Percentiles rank a stretch among this genome's conserved stretches.
Evolutionary conservation across 2,113 vertebrate species (phyloP).

Genomic region (Hassar affinis): DNA sequence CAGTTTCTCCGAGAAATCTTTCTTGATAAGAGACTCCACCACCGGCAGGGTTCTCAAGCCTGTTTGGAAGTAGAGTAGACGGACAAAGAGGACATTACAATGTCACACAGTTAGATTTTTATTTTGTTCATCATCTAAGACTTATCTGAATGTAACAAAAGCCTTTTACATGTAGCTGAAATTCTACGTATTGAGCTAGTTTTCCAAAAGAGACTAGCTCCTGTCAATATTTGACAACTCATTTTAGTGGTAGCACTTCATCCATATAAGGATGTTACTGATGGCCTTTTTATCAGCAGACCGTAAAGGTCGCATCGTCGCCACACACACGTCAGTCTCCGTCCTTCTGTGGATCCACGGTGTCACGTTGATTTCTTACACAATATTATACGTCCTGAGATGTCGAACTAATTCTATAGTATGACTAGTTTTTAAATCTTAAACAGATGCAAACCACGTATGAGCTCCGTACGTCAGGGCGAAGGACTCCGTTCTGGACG

Average conservation of each 20-base stretch:
- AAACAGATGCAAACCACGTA: not conserved
- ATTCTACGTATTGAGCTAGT: constrained; percentile 40
- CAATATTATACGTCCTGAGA: constrained; percentile 10
- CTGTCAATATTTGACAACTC: constrained; percentile 53
- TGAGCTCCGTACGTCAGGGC: not conserved
- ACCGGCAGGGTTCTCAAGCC: constrained; percentile 76
- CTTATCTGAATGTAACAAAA: constrained; percentile 49
- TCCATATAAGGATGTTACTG: constrained; percentile 50
- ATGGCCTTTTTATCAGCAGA: constrained; percentile 41
- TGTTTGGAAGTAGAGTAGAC: constrained; percentile 76
- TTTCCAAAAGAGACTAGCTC: constrained; percentile 28
- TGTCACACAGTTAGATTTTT: not conserved
- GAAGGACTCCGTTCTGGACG: not conserved
- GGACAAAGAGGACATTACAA: constrained; percentile 6
- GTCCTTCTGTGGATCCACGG: constrained; percentile 7
- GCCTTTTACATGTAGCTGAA: constrained; percentile 48
- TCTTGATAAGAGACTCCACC: constrained; percentile 69
- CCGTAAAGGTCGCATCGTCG: not conserved
- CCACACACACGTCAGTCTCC: constrained; percentile 17
- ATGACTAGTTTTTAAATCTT: constrained; percentile 11
- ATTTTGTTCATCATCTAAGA: constrained; percentile 12
- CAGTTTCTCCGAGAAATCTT: constrained; percentile 72
- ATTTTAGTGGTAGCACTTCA: constrained; percentile 51
- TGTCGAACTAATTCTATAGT: constrained; percentile 14
- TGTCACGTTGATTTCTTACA: constrained; percentile 58